phyloP scores from a whole-genome alignment of 2,888 invertebrate genomes.

The Cremastinae sp. region DNA sequence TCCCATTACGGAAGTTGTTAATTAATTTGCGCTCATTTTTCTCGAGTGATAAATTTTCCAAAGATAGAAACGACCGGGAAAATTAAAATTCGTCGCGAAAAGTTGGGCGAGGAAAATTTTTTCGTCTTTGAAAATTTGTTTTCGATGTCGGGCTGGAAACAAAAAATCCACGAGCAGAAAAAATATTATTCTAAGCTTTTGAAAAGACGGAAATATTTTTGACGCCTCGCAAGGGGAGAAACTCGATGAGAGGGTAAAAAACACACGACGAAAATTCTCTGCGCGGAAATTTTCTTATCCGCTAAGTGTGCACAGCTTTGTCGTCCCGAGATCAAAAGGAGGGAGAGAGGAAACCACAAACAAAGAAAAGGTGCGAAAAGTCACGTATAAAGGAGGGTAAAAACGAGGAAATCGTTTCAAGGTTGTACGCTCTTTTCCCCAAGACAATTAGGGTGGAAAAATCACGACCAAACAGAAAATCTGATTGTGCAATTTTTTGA shows the following conservation, averaged over 20 bases:
- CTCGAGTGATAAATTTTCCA: too few relatives aligned
- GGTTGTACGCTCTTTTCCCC: conserved; percentile 13
- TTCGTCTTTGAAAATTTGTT: too few relatives aligned
- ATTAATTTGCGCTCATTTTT: too few relatives aligned
- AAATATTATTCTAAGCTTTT: not conserved
- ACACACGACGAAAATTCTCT: conserved; percentile 12
- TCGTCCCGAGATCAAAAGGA: conserved; percentile 5
- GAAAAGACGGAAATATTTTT: conserved; percentile 5
- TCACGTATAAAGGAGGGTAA: conserved; percentile 24
- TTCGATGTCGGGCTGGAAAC: not conserved
- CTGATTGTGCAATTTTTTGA: not conserved
- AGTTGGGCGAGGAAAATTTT: not conserved
- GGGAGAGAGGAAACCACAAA: conserved; percentile 9
- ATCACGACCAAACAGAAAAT: conserved; percentile 30
- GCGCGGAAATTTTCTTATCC: conserved; percentile 32
- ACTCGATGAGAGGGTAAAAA: conserved; percentile 4
- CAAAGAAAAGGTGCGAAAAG: not conserved
- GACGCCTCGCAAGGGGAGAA: not conserved
- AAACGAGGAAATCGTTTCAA: not conserved
- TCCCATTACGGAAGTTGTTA: too few relatives aligned
- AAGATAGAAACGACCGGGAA: too few relatives aligned
- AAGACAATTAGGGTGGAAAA: conserved; percentile 25
- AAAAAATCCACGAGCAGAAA: not conserved
- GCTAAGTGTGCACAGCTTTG: not conserved
- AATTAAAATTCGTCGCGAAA: not conserved